Evolutionary conservation across 2,113 vertebrate species (phyloP).

Genomic region (Pelusios castaneus): DNA sequence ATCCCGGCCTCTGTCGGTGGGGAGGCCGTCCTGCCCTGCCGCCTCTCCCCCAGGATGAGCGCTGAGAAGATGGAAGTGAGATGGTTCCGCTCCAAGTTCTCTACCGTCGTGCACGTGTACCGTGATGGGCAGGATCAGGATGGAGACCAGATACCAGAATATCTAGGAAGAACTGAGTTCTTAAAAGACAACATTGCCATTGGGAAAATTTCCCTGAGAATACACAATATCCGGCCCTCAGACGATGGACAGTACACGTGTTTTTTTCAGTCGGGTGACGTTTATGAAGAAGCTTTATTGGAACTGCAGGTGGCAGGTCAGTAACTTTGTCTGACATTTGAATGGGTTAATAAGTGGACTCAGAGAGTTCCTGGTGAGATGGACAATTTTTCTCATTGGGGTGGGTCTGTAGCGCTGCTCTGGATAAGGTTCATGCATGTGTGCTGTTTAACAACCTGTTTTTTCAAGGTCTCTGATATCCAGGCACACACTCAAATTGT

Average conservation of each 20-base stretch:
- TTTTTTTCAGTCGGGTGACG: constrained; percentile 53
- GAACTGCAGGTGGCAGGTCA: constrained; percentile 48
- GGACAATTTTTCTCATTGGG: no score
- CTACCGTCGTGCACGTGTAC: constrained; percentile 40
- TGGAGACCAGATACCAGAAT: constrained; percentile 50
- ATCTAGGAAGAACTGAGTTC: constrained; percentile 58
- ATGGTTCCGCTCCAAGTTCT: constrained; percentile 54
- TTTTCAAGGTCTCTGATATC: no score
- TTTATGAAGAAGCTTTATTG: constrained; percentile 23
- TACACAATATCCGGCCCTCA: constrained; percentile 19
- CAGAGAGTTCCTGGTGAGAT: no score
- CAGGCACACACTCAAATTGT: no score
- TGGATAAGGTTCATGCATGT: no score
- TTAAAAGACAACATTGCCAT: constrained; percentile 1
- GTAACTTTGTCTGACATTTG: not conserved
- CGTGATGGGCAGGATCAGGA: not conserved
- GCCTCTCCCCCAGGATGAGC: constrained; percentile 45
- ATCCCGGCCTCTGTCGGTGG: constrained; percentile 50
- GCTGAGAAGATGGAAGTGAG: constrained; percentile 61
- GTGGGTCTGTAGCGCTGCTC: no score
- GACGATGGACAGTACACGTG: constrained; percentile 62
- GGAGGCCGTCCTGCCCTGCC: not conserved
- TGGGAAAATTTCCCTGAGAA: constrained; percentile 29
- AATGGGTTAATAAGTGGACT: no score
- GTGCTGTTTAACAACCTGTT: no score